These are phyloP conservation scores for Parazoanthus darwini DNA, from an alignment of 92 coral and sea anemone genomes.

Conservation along the genomic window DNA sequence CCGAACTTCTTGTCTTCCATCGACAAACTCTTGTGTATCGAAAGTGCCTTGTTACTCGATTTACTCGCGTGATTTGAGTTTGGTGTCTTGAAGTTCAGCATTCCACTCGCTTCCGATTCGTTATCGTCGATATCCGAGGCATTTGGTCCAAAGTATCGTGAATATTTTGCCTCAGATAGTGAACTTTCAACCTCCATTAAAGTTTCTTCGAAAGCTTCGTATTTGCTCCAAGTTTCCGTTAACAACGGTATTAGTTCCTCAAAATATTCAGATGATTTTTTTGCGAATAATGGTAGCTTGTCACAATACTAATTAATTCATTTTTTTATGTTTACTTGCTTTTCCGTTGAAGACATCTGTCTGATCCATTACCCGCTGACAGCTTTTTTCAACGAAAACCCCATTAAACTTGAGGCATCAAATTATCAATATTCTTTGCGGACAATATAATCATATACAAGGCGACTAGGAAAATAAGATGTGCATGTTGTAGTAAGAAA, in stretches of 20 bases:
- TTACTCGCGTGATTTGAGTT: not conserved
- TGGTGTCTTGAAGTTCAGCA: not conserved
- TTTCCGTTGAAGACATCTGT: slow-evolving; percentile 1
- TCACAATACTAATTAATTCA: slow-evolving; percentile 22
- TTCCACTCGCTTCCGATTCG: not conserved
- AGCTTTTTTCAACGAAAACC: not conserved
- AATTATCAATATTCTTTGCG: not conserved
- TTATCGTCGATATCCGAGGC: not conserved
- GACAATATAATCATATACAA: not conserved
- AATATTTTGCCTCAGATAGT: slow-evolving; percentile 10
- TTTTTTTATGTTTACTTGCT: not conserved
- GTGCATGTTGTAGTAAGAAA: not conserved
- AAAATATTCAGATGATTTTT: not conserved
- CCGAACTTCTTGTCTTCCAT: not conserved
- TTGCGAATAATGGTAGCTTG: not conserved
- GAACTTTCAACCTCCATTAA: not conserved
- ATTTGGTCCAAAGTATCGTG: slow-evolving; percentile 30
- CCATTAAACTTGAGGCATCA: not conserved
- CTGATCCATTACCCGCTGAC: not conserved
- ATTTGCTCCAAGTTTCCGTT: not conserved
- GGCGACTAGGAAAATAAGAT: not conserved
- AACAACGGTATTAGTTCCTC: not conserved
- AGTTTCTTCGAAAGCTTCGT: not conserved
- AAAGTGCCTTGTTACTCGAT: not conserved
- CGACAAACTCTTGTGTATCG: not conserved